Conservation (phyloP, 2,888 invertebrate genomes). For the Cordilura impudica region DNA sequence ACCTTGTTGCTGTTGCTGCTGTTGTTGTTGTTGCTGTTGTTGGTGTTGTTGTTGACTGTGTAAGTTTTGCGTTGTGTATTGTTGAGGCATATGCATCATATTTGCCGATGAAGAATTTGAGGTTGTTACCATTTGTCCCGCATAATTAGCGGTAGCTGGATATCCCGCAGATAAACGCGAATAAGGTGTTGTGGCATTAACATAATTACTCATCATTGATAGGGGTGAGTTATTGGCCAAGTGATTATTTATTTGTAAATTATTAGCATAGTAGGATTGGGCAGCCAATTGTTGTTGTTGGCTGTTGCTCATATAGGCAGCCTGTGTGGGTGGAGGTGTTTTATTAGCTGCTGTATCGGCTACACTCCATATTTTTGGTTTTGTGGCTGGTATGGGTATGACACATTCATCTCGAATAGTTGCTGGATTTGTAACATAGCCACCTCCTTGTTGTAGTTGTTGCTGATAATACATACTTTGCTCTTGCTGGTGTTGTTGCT, state of each 20-base stretch:
- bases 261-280: constrained; percentile 59
- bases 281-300: constrained; percentile 64
- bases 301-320: constrained; percentile 68
- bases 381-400: constrained; percentile 91
- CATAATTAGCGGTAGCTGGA: constrained; percentile 77
- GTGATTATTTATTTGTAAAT: constrained; percentile 66
- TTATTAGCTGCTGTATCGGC: constrained; percentile 96
- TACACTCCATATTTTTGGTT: constrained; percentile 96
- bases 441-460: constrained; percentile 63
- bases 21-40: constrained; percentile 59
- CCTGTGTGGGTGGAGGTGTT: constrained; percentile 85
- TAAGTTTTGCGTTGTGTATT: constrained; percentile 65
- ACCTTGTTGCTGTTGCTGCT: constrained; percentile 70
- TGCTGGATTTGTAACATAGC: constrained; percentile 64
- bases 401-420: constrained; percentile 87
- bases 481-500: constrained; percentile 66
- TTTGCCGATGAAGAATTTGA: constrained; percentile 74
- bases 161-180: constrained; percentile 77
- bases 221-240: constrained; percentile 76
- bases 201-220: constrained; percentile 79
- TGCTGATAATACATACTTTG: constrained; percentile 75
- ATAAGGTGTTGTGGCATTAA: constrained; percentile 79
- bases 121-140: constrained; percentile 68
- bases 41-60: constrained; percentile 64
- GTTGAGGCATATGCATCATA: constrained; percentile 68